These are phyloP conservation scores for Archips xylosteana DNA, from an alignment of 2,888 invertebrate genomes.

Conservation along the genomic window DNA sequence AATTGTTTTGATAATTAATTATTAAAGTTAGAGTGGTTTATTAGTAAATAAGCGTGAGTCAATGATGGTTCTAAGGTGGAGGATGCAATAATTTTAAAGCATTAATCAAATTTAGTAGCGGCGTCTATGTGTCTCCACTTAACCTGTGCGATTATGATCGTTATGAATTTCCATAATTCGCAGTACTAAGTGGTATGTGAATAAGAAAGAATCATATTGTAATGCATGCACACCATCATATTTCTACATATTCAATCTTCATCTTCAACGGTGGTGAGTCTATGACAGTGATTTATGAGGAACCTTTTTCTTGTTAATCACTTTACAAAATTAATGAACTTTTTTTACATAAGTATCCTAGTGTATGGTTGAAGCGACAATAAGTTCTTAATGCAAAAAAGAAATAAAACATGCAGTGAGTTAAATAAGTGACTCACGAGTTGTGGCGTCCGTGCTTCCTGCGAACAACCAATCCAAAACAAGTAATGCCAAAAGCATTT, in stretches of 20 bases:
- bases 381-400: neutral
- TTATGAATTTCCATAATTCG: neutral
- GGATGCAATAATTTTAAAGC: too few relatives aligned
- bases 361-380: neutral
- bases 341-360: neutral
- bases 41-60: neutral
- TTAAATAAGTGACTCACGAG: constrained; percentile 64
- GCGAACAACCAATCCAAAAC: constrained; percentile 76
- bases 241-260: constrained; percentile 1
- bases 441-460: constrained; percentile 69
- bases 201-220: neutral
- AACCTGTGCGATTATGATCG: neutral
- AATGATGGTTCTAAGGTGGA: neutral
- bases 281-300: constrained; percentile 7
- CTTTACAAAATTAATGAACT: neutral
- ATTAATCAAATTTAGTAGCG: too few relatives aligned
- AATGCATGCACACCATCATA: neutral
- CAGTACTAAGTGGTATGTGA: neutral
- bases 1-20: neutral
- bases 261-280: neutral
- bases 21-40: neutral
- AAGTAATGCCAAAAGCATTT: constrained; percentile 66
- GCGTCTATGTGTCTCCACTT: neutral
- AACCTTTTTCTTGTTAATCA: constrained; percentile 1
- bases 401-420: neutral